These are phyloP conservation scores for Phyllostomus hastatus DNA, from an alignment of 2,113 vertebrate species.

Conservation along the genomic window DNA sequence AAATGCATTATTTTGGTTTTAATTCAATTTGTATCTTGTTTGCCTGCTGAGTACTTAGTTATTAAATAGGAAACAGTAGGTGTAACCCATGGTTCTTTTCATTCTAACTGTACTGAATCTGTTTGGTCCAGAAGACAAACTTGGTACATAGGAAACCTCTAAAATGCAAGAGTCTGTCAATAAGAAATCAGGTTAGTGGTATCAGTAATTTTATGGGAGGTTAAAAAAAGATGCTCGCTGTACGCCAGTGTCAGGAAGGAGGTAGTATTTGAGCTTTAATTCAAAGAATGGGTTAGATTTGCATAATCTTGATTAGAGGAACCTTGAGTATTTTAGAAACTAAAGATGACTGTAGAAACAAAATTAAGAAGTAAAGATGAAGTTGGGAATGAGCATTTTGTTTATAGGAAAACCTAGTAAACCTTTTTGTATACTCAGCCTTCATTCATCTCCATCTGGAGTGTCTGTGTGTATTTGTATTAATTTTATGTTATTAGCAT, in stretches of 20 bases:
- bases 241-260: background rate
- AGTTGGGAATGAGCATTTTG: constrained; percentile 24
- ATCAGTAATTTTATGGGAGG: background rate
- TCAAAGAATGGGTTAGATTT: background rate
- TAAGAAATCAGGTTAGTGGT: background rate
- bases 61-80: background rate
- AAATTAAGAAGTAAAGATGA: background rate
- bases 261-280: background rate
- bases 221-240: background rate
- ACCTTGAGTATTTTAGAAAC: background rate
- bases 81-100: background rate
- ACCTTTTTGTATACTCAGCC: background rate
- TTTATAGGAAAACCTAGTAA: background rate
- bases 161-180: background rate
- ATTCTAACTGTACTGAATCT: constrained; percentile 19
- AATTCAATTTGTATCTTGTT: constrained; percentile 33
- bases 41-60: constrained; percentile 24
- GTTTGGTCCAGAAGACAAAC: constrained; percentile 12
- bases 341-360: background rate
- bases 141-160: background rate
- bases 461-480: background rate
- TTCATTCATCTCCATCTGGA: background rate
- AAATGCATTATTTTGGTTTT: constrained; percentile 41
- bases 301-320: background rate
- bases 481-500: constrained; percentile 1